Conservation (phyloP, 92 coral and sea anemone species). For the Parazoanthus atlanticus region DNA sequence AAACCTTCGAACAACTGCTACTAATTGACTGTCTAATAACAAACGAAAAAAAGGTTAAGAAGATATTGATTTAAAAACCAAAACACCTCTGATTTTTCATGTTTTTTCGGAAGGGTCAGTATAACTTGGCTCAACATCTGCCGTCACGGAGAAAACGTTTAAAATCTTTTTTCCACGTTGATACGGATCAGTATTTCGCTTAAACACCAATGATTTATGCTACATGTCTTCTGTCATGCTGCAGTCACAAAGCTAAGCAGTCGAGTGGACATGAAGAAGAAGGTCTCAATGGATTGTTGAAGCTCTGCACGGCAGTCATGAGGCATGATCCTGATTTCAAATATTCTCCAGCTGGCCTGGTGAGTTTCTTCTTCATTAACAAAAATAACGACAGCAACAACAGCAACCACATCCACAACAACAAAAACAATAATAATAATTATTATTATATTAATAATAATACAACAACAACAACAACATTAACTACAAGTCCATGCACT, state of each 20-base stretch:
- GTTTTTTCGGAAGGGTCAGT: too few species aligned
- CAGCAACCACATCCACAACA: background rate
- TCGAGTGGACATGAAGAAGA: conserved; percentile 79
- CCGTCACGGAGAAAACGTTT: background rate
- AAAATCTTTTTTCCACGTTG: background rate
- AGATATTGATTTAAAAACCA: too few species aligned
- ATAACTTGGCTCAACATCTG: background rate
- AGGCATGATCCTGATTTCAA: conserved; percentile 96
- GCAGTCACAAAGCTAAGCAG: conserved; percentile 39
- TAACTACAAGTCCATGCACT: too few species aligned
- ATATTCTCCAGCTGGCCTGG: conserved; percentile 84
- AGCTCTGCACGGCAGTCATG: conserved; percentile 97
- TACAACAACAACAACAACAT: too few species aligned
- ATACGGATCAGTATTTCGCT: background rate
- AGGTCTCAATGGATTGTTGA: conserved; percentile 88
- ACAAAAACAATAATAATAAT: too few species aligned
- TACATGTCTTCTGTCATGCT: background rate
- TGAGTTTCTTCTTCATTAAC: conserved; percentile 43
- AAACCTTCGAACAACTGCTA: background rate
- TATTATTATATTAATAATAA: too few species aligned
- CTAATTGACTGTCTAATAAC: background rate
- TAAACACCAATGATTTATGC: background rate
- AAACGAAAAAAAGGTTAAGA: background rate
- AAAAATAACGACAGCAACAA: background rate
- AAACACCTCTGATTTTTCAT: too few species aligned